Evolutionary conservation across 2,113 vertebrate species (phyloP), one percentile per base, ranked within the genome.

Genomic region (Pseudorasbora parva): DNA sequence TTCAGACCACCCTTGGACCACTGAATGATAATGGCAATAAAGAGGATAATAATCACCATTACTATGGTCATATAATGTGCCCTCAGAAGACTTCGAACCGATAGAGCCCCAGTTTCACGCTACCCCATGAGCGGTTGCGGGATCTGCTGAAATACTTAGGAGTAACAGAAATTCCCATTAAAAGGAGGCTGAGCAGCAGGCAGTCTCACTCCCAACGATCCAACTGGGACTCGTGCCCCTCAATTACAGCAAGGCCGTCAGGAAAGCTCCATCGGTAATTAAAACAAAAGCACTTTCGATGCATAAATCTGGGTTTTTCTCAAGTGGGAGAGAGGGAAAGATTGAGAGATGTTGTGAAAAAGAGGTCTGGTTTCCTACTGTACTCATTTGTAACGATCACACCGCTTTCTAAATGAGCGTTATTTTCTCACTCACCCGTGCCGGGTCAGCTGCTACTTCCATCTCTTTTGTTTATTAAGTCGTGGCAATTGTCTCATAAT

Each of bases 391-490:
- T 87, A 88, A 90, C 83, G 82, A 82, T 81, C 57, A 78, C 89
- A 86, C 78, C n/a, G 30, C 86, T 60, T 86, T 77, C 47, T 86
- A 90, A 89, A 90, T 73, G 82, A 90, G 88, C 60, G 60, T 87
- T 78, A 82, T 84, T 83, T 86, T 84, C 87, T 85, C 85, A 47
- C 87, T 91, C 90, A 91, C 81, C 87, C 90, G 5, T 90, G 84
- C 79, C 84, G 85, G 85, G 81, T 92, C 91, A 88, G 89, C 92
- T 91, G 90, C 86, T 91, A 89, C 87, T 90, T 89, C 90, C 86
- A 92, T 93, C 82, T 85, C 82, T 88, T 88, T 91, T 90, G 89
- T 93, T 94, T 91, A 91, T 92, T 88, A 91, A 91, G 86, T 90
- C 74, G 72, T 78, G 73, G 89, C 88, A 91, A 85, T 92, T 89